Conservation (phyloP, 2,113 vertebrate genomes). For the Hypomesus transpacificus region DNA sequence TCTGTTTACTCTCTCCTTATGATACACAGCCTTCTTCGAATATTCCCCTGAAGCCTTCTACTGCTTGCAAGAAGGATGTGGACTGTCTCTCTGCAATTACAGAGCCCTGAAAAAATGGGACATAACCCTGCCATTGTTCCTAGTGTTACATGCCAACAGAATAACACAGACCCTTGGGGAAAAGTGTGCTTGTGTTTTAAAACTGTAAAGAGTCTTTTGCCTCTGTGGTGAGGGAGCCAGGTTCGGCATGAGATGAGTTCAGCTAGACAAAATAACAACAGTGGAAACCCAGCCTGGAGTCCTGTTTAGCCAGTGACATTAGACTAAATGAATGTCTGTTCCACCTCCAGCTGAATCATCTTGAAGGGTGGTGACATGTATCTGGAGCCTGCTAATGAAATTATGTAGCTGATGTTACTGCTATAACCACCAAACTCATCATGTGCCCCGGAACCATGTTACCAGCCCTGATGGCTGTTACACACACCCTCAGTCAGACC, state of each 20-base stretch:
- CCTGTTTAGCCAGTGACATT: constrained; percentile 5
- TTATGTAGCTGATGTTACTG: constrained; percentile 23
- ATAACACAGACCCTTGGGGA: neutral
- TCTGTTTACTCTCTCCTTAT: constrained; percentile 31
- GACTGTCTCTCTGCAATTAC: constrained; percentile 26
- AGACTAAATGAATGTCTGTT: neutral
- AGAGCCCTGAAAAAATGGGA: neutral
- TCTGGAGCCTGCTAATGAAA: constrained; percentile 1
- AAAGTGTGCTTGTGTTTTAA: constrained; percentile 3
- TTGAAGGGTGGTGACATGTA: neutral
- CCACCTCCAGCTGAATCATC: constrained; percentile 2
- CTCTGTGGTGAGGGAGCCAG: neutral
- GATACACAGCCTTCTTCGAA: constrained; percentile 11
- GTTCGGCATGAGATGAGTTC: neutral
- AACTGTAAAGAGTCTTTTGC: neutral
- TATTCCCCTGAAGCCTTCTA: constrained; percentile 12
- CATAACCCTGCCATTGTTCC: constrained; percentile 6
- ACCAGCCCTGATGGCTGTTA: constrained; percentile 19
- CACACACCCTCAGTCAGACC: constrained; percentile 12
- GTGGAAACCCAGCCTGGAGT: constrained; percentile 4
- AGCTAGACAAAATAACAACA: constrained; percentile 1
- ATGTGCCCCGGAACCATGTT: constrained; percentile 26
- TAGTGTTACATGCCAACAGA: neutral
- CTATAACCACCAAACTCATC: constrained; percentile 36
- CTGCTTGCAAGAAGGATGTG: too few relatives aligned